These are phyloP conservation scores for Sitodiplosis mosellana DNA, from an alignment of 1,140 invertebrate genomes.

Conservation along the genomic window DNA sequence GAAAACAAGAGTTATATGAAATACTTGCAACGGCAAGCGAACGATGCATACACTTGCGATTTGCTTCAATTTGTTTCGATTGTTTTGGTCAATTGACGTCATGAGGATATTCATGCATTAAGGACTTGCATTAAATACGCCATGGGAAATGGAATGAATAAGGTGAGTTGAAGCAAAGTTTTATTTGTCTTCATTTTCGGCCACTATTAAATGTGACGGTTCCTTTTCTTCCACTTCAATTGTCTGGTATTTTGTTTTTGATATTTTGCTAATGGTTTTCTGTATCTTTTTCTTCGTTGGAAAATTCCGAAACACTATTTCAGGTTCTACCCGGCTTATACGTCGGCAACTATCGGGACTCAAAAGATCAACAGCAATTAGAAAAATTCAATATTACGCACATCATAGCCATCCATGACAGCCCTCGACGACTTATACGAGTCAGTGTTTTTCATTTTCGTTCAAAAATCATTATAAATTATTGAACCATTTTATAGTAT, in stretches of 20 bases:
- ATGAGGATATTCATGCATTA: not conserved
- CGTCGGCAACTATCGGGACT: slow-evolving; percentile 77
- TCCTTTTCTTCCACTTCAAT: not conserved
- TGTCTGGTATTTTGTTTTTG: not conserved
- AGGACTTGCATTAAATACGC: not conserved
- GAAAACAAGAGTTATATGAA: too few relatives aligned
- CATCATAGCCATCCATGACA: slow-evolving; percentile 89
- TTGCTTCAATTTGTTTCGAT: too few relatives aligned
- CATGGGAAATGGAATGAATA: slow-evolving; percentile 66
- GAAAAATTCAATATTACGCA: slow-evolving; percentile 83
- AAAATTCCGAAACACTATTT: too few relatives aligned
- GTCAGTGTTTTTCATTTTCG: slow-evolving; percentile 32
- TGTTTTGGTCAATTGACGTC: too few relatives aligned
- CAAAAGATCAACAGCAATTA: slow-evolving; percentile 75
- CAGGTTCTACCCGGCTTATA: slow-evolving; percentile 74
- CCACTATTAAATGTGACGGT: not conserved
- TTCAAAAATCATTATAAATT: too few relatives aligned
- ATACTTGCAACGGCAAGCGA: too few relatives aligned
- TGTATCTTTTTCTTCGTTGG: slow-evolving; percentile 13
- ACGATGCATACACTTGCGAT: too few relatives aligned
- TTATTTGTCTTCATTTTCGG: not conserved
- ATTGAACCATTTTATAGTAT: too few relatives aligned
- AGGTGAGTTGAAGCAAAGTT: slow-evolving; percentile 30
- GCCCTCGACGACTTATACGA: slow-evolving; percentile 63
- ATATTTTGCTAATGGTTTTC: not conserved